These are phyloP conservation scores for Spatulosminthurus flaviceps DNA, from an alignment of 2,888 invertebrate genomes.

Conservation along the genomic window DNA sequence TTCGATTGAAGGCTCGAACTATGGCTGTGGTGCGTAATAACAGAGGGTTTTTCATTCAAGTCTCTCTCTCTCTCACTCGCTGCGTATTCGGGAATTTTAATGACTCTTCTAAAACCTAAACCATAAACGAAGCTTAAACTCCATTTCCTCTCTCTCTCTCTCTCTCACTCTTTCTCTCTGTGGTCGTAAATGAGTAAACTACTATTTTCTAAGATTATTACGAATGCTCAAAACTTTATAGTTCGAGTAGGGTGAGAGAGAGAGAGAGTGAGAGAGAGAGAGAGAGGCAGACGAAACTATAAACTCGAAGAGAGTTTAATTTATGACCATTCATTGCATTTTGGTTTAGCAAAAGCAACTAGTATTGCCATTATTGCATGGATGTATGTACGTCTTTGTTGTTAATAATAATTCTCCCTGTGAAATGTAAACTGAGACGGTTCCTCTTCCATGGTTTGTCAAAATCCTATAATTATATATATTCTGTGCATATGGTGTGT, in stretches of 20 bases:
- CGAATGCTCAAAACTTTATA: slow-evolving; percentile 46
- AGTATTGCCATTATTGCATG: too few relatives aligned
- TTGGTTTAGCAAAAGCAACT: slow-evolving; percentile 23
- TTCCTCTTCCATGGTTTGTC: too few relatives aligned
- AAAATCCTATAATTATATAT: too few relatives aligned
- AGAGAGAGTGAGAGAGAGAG: too few relatives aligned
- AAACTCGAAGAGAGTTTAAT: slow-evolving; percentile 42
- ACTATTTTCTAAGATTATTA: slow-evolving; percentile 46
- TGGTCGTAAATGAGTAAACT: slow-evolving; percentile 44
- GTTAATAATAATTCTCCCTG: neutral
- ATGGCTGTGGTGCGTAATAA: slow-evolving; percentile 2
- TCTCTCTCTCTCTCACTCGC: too few relatives aligned
- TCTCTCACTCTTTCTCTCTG: too few relatives aligned
- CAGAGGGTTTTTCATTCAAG: slow-evolving; percentile 5
- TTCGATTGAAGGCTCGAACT: neutral
- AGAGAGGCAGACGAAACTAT: slow-evolving; percentile 39
- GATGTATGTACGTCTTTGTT: too few relatives aligned
- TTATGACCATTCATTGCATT: slow-evolving; percentile 40
- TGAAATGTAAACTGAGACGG: too few relatives aligned
- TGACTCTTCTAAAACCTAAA: slow-evolving; percentile 36
- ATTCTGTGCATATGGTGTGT: too few relatives aligned
- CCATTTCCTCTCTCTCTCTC: slow-evolving; percentile 39
- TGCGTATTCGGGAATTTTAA: slow-evolving; percentile 37
- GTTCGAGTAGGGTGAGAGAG: slow-evolving; percentile 34
- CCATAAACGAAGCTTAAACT: slow-evolving; percentile 43